phyloP scores from a whole-genome alignment of 1,140 invertebrate species.

The Calliopsis andreniformis region DNA sequence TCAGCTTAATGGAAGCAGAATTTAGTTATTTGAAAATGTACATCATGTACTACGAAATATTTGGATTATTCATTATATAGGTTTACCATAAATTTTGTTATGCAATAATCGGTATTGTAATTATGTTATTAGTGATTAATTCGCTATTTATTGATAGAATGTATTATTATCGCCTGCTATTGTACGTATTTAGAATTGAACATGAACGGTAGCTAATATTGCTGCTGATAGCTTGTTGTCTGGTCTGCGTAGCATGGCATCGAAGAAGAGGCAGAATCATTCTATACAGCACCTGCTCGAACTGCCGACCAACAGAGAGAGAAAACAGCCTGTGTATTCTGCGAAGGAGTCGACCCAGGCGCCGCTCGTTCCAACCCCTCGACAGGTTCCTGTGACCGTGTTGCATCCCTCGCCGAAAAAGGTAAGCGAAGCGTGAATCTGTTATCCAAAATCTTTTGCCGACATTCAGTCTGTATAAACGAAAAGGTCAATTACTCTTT shows the following conservation, averaged over 20 bases:
- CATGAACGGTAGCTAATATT: background rate
- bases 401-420: conserved; percentile 79
- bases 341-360: conserved; percentile 66
- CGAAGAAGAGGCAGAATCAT: conserved; percentile 77
- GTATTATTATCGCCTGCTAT: background rate
- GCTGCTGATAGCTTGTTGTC: background rate
- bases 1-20: no score
- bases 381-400: conserved; percentile 78
- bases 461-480: conserved; percentile 11
- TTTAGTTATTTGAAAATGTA: no score
- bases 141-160: conserved; percentile 10
- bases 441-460: conserved; percentile 9
- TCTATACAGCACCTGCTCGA: conserved; percentile 80
- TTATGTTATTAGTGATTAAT: conserved; percentile 25
- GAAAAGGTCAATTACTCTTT: conserved; percentile 8
- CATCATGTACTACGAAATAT: no score
- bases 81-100: conserved; percentile 27
- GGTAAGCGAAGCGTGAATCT: conserved; percentile 65
- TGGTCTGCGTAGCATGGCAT: conserved; percentile 74
- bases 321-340: conserved; percentile 68
- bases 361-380: conserved; percentile 69
- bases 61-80: conserved; percentile 27
- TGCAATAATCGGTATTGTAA: conserved; percentile 24
- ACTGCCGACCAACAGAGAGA: conserved; percentile 75
- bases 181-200: background rate